Evolutionary conservation across 2,113 vertebrate species (phyloP).

Genomic region (Fulica atra): DNA sequence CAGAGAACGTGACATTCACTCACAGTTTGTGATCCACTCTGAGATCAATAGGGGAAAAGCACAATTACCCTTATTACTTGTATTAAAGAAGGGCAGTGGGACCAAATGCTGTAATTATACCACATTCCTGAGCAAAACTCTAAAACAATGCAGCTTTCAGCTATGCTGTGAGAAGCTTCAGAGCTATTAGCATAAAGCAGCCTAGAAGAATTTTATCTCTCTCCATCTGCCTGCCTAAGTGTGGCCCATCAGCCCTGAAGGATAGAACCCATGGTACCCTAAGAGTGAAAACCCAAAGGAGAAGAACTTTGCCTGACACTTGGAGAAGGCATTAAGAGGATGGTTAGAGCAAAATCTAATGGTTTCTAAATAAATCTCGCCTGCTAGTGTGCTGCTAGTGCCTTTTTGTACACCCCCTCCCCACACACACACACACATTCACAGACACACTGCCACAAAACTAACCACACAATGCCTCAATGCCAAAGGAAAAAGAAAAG

Average conservation of each 20-base stretch:
- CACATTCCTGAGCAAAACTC: background rate
- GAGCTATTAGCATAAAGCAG: background rate
- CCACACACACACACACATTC: background rate
- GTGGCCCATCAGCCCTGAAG: background rate
- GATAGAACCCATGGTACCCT: background rate
- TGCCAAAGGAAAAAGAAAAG: slow-evolving; percentile 50
- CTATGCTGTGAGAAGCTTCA: background rate
- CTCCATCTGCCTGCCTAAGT: fast-evolving
- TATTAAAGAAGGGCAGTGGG: background rate
- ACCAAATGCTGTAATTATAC: background rate
- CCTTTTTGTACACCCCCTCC: background rate
- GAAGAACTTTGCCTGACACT: background rate
- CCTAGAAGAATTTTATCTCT: background rate
- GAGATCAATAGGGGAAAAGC: background rate
- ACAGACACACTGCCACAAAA: slow-evolving; percentile 10
- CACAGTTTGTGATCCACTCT: fast-evolving
- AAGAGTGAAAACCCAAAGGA: background rate
- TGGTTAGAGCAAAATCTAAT: background rate
- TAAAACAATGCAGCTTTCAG: background rate
- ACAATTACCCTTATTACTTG: background rate
- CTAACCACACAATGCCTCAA: slow-evolving; percentile 21
- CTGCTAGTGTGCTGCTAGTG: background rate
- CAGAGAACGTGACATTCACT: background rate
- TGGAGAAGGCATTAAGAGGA: background rate
- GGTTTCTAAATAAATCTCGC: background rate